phyloP scores from a whole-genome alignment of 53 echinoderm and acorn worm species.

The Stichopus horrens region DNA sequence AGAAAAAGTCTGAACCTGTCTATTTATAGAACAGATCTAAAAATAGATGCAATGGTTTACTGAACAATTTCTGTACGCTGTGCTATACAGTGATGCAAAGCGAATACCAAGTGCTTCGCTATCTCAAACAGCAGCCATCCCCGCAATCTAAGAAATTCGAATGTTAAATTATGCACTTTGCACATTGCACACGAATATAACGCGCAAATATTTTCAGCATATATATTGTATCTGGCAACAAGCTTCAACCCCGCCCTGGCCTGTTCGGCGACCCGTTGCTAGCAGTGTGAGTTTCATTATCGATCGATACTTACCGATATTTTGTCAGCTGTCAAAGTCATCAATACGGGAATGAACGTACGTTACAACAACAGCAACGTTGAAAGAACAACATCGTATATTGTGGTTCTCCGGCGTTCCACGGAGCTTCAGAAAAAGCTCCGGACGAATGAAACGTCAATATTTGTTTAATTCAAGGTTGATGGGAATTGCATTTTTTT shows the following conservation, averaged over 20 bases:
- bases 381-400: slow-evolving; percentile 14
- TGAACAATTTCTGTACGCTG: not conserved
- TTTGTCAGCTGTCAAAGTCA: slow-evolving; percentile 50
- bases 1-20: not conserved
- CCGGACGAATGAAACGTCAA: slow-evolving; percentile 1
- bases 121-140: not conserved
- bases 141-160: not conserved
- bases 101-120: not conserved
- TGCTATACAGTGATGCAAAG: not conserved
- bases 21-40: slow-evolving; percentile 39
- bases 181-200: not conserved
- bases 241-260: slow-evolving; percentile 54
- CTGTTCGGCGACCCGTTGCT: slow-evolving; percentile 58
- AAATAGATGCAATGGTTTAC: slow-evolving; percentile 38
- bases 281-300: slow-evolving; percentile 52
- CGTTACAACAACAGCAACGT: slow-evolving; percentile 13
- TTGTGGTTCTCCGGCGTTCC: slow-evolving; percentile 3
- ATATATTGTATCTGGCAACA: slow-evolving; percentile 46
- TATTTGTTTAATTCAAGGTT: slow-evolving; percentile 14
- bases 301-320: slow-evolving; percentile 52
- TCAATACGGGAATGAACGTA: slow-evolving; percentile 18
- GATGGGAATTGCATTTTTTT: not conserved
- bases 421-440: slow-evolving; percentile 18
- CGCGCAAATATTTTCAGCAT: not conserved
- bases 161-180: not conserved